Evolutionary conservation across 2,888 invertebrate genomes (phyloP).

Genomic region (Temnothorax ravouxi): DNA sequence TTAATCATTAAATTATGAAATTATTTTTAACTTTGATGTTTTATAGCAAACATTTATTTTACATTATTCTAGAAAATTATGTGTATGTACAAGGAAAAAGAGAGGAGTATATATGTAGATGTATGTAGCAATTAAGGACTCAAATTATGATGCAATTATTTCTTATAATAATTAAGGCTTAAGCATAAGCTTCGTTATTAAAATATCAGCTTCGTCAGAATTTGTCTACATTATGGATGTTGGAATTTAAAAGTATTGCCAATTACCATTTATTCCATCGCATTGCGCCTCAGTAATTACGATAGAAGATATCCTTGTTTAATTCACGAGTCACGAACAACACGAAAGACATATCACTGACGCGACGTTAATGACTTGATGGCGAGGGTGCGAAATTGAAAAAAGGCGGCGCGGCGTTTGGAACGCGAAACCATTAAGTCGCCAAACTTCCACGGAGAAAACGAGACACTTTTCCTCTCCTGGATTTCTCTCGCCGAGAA

Average conservation of each 20-base stretch:
- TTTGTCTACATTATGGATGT: background rate
- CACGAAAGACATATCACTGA: conserved; percentile 19
- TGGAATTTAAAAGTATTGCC: background rate
- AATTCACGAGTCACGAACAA: conserved; percentile 32
- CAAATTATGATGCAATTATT: background rate
- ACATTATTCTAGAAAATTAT: background rate
- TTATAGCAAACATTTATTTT: background rate
- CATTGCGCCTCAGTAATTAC: background rate
- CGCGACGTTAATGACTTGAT: conserved; percentile 63
- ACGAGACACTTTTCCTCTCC: conserved; percentile 18
- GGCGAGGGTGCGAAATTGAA: conserved; percentile 65
- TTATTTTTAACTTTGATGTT: background rate
- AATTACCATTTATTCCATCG: background rate
- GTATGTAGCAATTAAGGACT: background rate
- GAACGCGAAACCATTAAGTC: conserved; percentile 68
- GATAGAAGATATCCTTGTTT: conserved; percentile 17
- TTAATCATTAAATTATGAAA: conserved; percentile 14
- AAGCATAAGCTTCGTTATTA: background rate
- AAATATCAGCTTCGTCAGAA: background rate
- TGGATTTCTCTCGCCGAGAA: conserved; percentile 40
- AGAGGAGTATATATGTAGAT: background rate
- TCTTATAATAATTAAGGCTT: background rate
- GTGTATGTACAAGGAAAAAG: background rate
- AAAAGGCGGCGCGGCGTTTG: conserved; percentile 44
- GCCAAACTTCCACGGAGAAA: conserved; percentile 49